These are phyloP conservation scores for Athene noctua DNA, from an alignment of 2,113 vertebrate genomes.

Conservation along the genomic window DNA sequence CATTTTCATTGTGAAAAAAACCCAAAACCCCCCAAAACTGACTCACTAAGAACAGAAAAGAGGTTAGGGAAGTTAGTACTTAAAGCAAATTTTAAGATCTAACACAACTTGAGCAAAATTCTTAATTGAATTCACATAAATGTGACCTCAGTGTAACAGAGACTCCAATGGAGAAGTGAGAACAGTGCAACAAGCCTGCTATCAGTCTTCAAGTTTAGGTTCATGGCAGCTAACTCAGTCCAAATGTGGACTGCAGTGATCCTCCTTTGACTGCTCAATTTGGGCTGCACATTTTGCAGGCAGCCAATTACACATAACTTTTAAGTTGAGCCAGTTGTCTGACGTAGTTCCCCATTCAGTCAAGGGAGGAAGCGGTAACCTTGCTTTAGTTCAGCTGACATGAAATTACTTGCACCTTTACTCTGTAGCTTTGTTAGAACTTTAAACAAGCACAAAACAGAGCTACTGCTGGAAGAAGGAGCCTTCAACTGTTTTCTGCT, in stretches of 20 bases:
- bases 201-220: not conserved
- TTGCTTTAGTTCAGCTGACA: not conserved
- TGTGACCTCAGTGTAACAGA: not conserved
- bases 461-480: not conserved
- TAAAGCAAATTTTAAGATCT: not conserved
- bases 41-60: not conserved
- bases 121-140: not conserved
- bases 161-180: not conserved
- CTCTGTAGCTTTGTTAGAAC: not conserved
- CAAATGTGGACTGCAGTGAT: not conserved
- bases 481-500: not conserved
- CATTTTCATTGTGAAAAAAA: not conserved
- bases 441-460: not conserved
- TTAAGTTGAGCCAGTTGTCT: not conserved
- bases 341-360: rapidly evolving
- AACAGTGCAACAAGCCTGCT: not conserved
- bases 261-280: not conserved
- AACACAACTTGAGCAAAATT: not conserved
- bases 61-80: not conserved
- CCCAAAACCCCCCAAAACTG: too few species aligned
- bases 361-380: not conserved
- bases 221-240: not conserved
- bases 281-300: not conserved
- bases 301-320: not conserved
- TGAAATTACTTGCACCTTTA: not conserved